These are phyloP conservation scores for Rhinogobio ventralis DNA, from an alignment of 2,797 vertebrate genomes.

Conservation along the genomic window DNA sequence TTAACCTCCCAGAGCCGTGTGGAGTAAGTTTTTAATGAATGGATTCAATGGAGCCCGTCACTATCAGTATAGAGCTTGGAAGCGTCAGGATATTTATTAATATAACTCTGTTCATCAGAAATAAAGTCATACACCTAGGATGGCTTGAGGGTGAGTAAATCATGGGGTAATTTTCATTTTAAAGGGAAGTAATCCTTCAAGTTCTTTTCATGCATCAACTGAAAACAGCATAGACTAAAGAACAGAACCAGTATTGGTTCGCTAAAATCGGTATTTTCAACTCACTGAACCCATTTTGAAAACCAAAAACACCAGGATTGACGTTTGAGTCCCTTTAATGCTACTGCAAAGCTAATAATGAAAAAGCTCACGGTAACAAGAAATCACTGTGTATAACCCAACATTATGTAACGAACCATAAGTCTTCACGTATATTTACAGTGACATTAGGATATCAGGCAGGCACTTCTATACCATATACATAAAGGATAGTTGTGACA, in stretches of 20 bases:
- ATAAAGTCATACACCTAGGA: no score
- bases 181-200: no score
- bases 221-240: neutral
- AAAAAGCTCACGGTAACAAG: constrained; percentile 52
- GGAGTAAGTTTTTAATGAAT: no score
- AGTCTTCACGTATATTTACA: constrained; percentile 21
- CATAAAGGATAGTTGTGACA: constrained; percentile 34
- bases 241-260: neutral
- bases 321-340: constrained; percentile 61
- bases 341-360: constrained; percentile 59
- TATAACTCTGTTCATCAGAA: no score
- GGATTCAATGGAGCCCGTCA: no score
- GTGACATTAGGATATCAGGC: constrained; percentile 49
- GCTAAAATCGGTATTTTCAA: neutral
- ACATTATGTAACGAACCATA: constrained; percentile 46
- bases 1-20: no score
- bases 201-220: neutral
- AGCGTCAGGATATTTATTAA: no score
- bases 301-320: neutral
- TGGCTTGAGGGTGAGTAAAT: no score
- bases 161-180: no score
- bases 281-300: neutral
- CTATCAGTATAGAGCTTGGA: no score
- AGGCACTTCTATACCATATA: constrained; percentile 63
- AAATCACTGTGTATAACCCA: constrained; percentile 48